Evolutionary conservation across 2,797 vertebrate genomes (phyloP).

Genomic region (Odontamblyopus rebecca): DNA sequence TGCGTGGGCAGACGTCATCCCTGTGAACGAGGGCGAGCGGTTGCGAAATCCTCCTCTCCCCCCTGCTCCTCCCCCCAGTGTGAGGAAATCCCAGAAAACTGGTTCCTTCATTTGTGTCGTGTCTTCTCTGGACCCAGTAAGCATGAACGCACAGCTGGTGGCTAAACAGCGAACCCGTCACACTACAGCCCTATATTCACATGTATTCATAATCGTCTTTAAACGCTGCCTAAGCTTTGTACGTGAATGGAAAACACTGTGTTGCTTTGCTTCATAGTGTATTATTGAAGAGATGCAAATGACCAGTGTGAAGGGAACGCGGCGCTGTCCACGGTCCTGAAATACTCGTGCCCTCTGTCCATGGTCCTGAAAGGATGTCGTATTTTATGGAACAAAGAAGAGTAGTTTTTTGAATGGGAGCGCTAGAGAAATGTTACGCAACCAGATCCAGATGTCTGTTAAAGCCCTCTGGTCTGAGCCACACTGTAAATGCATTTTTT

Average conservation of each 20-base stretch:
- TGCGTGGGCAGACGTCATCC: conserved; percentile 49
- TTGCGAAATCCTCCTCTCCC: conserved; percentile 42
- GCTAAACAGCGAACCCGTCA: neutral
- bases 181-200: no score
- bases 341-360: conserved; percentile 45
- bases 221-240: neutral
- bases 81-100: conserved; percentile 66
- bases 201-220: neutral
- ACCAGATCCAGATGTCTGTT: neutral
- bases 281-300: neutral
- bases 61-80: conserved; percentile 8
- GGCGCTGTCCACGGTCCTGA: conserved; percentile 28
- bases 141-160: conserved; percentile 18
- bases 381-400: neutral
- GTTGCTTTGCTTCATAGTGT: neutral
- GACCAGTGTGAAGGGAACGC: neutral
- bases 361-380: conserved; percentile 31
- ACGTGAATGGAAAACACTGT: neutral
- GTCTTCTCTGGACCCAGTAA: conserved; percentile 14
- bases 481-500: neutral
- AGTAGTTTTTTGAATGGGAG: neutral
- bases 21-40: conserved; percentile 41
- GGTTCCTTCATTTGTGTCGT: conserved; percentile 19
- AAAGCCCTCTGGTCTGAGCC: neutral
- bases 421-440: neutral